Base-by-base conservation (phyloP, 2,113 vertebrate species). In the Gasterosteus nipponicus region DNA sequence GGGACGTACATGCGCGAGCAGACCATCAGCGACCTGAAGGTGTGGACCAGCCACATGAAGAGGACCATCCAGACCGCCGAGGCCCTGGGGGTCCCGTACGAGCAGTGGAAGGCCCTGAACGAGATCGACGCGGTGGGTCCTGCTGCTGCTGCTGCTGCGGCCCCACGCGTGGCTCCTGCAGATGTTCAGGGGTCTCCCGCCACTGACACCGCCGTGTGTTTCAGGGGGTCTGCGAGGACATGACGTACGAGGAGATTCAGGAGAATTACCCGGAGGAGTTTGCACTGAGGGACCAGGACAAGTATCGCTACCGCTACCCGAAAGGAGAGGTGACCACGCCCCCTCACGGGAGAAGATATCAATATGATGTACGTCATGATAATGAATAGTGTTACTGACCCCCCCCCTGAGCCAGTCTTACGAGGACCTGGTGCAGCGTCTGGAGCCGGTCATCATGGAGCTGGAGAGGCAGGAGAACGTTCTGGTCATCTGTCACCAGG, bases 381-480 rank as follows among this genome's bases (percentile, higher is more conserved):
- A 44, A 44, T 44, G 14, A 44, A 44, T 44, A 44, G 14, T 46
- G 14, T 33, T 33, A 3, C 5, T 46, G 14, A 46, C 33, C 6
- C 11, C 7, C 38, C n/a, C 1, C 46, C 39, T 57, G 7, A 19
- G 18, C 42, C 84, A 97, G 97, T 98, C 96, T 0, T 98, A 98
- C 11, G 96, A 98, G 84, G 97, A 98, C 92, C 89, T 98, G 70
- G 97, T 98, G 61, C 97, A 98, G 86, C 93, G 96, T 6, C 79
- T 98, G 90, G 97, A 98, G 85, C 97, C 97, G 0, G 97, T 98
- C 70, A 98, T 98, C 91, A 98, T 98, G 97, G 97, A 98, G 91
- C 92, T 98, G 92, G 97, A 98, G 88, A 72, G 96, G 26, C 97
- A 98, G 90, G 96, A 97, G 93, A 98, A 98, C 11, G 95, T 98